Evolutionary conservation across 2,888 invertebrate species (phyloP).

Genomic region (Falcaria lacertinaria): DNA sequence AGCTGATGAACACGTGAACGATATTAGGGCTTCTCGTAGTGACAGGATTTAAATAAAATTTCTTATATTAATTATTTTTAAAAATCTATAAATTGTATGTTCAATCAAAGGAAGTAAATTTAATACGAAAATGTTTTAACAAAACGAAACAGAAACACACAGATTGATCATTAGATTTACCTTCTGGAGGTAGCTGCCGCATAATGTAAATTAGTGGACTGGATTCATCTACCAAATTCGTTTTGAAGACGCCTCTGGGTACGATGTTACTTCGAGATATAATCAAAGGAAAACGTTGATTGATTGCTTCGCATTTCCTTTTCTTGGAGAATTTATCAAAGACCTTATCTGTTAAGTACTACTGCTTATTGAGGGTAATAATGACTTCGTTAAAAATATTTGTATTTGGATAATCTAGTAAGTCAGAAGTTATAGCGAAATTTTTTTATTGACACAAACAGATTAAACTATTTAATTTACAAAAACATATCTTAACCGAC

Average conservation of each 20-base stretch:
- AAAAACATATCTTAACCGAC: no score
- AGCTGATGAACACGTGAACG: no score
- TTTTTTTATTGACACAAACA: no score
- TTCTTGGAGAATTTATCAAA: slow-evolving; percentile 17
- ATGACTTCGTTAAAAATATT: background rate
- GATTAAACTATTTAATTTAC: no score
- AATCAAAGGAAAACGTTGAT: slow-evolving; percentile 32
- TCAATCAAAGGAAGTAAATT: no score
- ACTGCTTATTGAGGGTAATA: slow-evolving; percentile 15
- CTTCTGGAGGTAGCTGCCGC: slow-evolving; percentile 14
- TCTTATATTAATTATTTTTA: no score
- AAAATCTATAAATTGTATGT: no score
- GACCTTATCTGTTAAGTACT: slow-evolving; percentile 10
- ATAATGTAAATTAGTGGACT: slow-evolving; percentile 18
- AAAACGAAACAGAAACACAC: background rate
- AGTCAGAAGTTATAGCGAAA: no score
- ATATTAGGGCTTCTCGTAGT: no score
- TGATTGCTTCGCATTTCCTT: slow-evolving; percentile 27
- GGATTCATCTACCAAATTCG: slow-evolving; percentile 26
- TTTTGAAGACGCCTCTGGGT: slow-evolving; percentile 18
- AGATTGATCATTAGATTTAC: slow-evolving; percentile 12
- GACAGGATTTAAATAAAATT: no score
- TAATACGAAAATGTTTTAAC: background rate
- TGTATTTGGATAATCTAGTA: no score
- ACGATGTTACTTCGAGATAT: slow-evolving; percentile 3